phyloP scores from a whole-genome alignment of 2,113 vertebrate species.

The Acrocephalus arundinaceus region DNA sequence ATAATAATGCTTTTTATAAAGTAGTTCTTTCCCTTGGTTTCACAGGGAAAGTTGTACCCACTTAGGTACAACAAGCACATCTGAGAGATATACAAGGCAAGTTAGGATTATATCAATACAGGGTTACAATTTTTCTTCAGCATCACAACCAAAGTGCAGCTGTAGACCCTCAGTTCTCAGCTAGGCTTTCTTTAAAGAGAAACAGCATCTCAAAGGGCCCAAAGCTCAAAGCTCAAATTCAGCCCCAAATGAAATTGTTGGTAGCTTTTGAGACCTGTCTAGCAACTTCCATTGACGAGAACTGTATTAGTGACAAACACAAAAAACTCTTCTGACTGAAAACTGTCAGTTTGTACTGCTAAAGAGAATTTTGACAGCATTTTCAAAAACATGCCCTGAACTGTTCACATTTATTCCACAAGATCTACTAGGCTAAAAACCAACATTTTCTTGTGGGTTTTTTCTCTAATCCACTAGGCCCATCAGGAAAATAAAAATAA shows the following conservation, averaged over 20 bases:
- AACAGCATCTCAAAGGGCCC: background rate
- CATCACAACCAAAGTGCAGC: background rate
- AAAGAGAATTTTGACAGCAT: background rate
- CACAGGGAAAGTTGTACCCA: background rate
- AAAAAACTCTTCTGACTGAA: background rate
- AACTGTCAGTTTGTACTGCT: background rate
- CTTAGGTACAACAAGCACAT: background rate
- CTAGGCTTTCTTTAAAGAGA: background rate
- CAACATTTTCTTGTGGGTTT: background rate
- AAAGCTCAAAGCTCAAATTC: background rate
- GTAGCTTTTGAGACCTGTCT: background rate
- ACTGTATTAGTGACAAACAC: background rate
- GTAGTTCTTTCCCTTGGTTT: background rate
- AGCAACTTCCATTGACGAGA: background rate
- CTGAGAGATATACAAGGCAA: background rate
- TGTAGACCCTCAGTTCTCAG: background rate
- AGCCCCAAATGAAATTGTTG: background rate
- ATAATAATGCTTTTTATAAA: background rate
- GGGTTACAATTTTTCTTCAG: background rate
- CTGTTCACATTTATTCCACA: background rate
- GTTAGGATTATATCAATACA: background rate
- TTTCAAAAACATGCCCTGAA: background rate
- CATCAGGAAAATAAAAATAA: background rate
- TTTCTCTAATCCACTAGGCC: background rate
- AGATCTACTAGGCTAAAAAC: background rate